Percentiles rank a stretch among this genome's conserved stretches.
Evolutionary conservation across 2,888 invertebrate genomes (phyloP).

Genomic region (Scaptomyza reducta): DNA sequence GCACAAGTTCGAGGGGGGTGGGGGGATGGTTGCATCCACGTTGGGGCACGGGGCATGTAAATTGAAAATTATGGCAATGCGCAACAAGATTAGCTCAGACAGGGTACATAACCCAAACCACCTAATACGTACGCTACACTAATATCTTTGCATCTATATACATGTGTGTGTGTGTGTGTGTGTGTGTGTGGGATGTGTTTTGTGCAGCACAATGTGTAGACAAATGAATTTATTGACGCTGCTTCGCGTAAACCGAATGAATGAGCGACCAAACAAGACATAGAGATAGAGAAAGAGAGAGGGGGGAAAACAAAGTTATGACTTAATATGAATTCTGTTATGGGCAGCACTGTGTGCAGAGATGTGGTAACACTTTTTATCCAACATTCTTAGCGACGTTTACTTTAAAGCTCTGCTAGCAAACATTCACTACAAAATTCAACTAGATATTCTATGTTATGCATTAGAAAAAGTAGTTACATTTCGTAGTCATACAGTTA

Average conservation of each 20-base stretch:
- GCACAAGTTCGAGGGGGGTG: neutral
- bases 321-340: slow-evolving; percentile 63
- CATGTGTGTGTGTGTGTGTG: too few species aligned
- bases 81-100: slow-evolving; percentile 75
- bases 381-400: neutral
- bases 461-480: slow-evolving; percentile 2
- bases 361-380: neutral
- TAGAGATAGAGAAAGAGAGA: neutral
- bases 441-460: too few species aligned
- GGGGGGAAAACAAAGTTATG: slow-evolving; percentile 64
- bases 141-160: neutral
- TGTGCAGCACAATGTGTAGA: slow-evolving; percentile 3
- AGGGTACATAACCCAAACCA: slow-evolving; percentile 30
- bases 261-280: slow-evolving; percentile 37
- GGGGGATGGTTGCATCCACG: neutral
- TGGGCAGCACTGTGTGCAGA: slow-evolving; percentile 10
- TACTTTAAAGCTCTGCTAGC: neutral
- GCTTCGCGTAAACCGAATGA: slow-evolving; percentile 62
- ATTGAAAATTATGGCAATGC: slow-evolving; percentile 79
- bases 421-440: too few species aligned
- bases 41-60: slow-evolving; percentile 66
- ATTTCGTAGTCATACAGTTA: too few species aligned
- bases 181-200: too few species aligned
- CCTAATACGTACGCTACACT: neutral
- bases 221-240: slow-evolving; percentile 70